Conservation (phyloP, 2,113 vertebrate genomes). For the Hemiscyllium ocellatum region DNA sequence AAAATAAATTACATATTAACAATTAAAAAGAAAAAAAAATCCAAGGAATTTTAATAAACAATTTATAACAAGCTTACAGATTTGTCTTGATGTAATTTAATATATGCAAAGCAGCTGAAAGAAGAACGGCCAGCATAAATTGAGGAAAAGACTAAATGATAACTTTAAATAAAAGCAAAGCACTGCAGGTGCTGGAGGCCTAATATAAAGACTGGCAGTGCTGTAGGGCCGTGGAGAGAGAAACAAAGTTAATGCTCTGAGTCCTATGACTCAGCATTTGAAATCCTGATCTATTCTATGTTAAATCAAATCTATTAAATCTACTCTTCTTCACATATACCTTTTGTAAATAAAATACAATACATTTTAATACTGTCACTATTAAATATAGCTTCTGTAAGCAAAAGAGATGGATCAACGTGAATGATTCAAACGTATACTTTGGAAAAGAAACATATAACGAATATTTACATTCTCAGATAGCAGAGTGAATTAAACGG, state of each 20-base stretch:
- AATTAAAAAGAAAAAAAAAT: slow-evolving; percentile 1
- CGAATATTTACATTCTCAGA: neutral
- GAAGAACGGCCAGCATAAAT: neutral
- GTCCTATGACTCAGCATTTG: no score
- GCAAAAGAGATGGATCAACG: neutral
- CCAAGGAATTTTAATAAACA: slow-evolving; percentile 24
- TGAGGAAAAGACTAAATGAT: neutral
- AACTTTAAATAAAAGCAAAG: neutral
- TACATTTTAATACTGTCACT: neutral
- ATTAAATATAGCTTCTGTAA: neutral
- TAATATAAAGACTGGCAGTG: no score
- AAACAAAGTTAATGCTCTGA: no score
- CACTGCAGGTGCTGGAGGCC: no score
- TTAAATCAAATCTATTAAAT: neutral
- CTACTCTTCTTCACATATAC: neutral
- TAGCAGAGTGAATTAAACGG: neutral
- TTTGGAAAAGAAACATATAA: neutral
- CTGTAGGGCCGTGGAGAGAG: no score
- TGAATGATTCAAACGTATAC: neutral
- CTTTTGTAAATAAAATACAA: neutral
- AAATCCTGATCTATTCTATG: neutral
- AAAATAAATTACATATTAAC: neutral
- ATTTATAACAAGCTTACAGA: neutral
- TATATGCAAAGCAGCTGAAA: neutral
- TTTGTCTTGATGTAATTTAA: slow-evolving; percentile 15